Conservation (phyloP, 2,888 invertebrate species). For the Poecilus cupreus region DNA sequence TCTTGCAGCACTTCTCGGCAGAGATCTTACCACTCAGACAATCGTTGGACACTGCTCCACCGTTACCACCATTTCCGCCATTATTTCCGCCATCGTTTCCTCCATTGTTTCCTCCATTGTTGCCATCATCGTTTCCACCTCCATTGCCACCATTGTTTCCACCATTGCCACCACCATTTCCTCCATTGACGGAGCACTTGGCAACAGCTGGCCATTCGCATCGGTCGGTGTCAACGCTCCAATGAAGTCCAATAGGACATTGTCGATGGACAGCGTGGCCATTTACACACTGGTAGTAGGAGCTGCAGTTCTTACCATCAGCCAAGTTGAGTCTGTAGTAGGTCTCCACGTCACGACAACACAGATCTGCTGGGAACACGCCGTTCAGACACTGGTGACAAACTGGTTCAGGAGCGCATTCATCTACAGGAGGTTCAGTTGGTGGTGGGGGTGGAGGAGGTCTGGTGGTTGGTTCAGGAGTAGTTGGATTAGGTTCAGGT, state of each 20-base stretch:
- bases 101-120: not conserved
- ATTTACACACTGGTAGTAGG: conserved; percentile 47
- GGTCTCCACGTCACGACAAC: not conserved
- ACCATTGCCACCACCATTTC: not conserved
- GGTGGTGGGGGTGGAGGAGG: not conserved
- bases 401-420: conserved; percentile 31
- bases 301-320: conserved; percentile 53
- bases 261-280: not conserved
- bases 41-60: not conserved
- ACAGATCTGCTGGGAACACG: conserved; percentile 43
- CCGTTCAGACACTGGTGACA: conserved; percentile 44
- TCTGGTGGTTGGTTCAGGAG: not conserved
- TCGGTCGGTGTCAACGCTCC: conserved; percentile 45
- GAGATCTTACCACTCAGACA: conserved; percentile 32
- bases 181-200: conserved; percentile 23
- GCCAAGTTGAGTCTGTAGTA: conserved; percentile 54
- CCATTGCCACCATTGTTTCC: not conserved
- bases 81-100: not conserved
- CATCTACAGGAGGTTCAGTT: not conserved
- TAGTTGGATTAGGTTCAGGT: not conserved
- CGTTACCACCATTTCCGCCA: not conserved
- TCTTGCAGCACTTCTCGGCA: conserved; percentile 31
- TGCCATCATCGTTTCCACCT: no score
- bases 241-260: conserved; percentile 41
- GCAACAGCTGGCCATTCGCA: conserved; percentile 56